Evolutionary conservation across 1,140 invertebrate species (phyloP), one percentile per base, ranked within the genome.

Genomic region (Tetragnatha versicolor): DNA sequence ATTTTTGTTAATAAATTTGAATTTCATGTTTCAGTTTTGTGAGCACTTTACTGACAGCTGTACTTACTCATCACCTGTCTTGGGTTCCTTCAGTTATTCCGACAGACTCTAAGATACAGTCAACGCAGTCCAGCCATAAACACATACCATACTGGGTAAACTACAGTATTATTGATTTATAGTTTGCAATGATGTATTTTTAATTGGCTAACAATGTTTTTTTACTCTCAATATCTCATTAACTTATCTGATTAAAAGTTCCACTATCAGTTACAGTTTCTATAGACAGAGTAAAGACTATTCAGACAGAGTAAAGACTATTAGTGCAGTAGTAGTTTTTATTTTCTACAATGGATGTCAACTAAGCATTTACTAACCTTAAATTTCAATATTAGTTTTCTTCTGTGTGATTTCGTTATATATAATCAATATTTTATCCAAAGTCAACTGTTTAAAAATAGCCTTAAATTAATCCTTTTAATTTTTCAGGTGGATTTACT

Each of bases 31-130:
- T 72, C 88, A 97, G 94, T 88, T 97, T 97, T 87, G 89, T 96
- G 69, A 96, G 94, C 84, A 95, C 93, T 17, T 87, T 96, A 65
- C 84, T 96, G 27, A 96, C 94, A 5, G 93, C 93, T 72, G 91
- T 96, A 29, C 86, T 96, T 53, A 96, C 93, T 0, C 90, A 96
- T 87, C 95, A 97, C 85, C 88, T 96, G 22, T 93, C 94, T 2
- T 96, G 94, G 95, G 93, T 96, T 60, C 90, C 92, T 27, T 94
- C 93, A 0, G 91, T 94, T 14, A 86, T 85, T 65, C 86, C 86
- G n/a, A 84, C 86, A 27, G 85, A 85, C 49, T 89, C 83, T 22
- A 78, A 78, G 69, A 60, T 69, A 22, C 61, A 66, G 45, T 39
- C 63, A 29, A 33, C 47, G 39, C 75, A 78, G 29, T 66, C 61